phyloP scores from a whole-genome alignment of 2,888 invertebrate species.

The Periphyllus acericola region DNA sequence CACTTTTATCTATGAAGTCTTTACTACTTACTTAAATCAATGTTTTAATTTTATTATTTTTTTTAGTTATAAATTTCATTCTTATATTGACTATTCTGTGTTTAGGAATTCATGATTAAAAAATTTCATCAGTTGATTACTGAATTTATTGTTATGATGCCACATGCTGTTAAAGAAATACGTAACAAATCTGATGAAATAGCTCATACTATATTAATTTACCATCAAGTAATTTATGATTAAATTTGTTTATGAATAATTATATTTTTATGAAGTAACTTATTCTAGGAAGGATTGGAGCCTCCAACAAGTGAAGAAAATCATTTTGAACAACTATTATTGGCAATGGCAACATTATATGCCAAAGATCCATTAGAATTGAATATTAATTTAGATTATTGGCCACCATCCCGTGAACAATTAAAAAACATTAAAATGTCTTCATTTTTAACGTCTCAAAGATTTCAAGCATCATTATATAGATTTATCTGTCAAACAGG shows the following conservation, averaged over 20 bases:
- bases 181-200: conserved; percentile 89
- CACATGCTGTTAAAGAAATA: conserved; percentile 86
- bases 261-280: conserved; percentile 19
- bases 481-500: conserved; percentile 92
- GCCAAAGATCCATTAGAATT: conserved; percentile 76
- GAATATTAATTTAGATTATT: conserved; percentile 82
- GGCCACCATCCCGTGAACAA: conserved; percentile 70
- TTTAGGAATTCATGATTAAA: conserved; percentile 81
- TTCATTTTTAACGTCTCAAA: conserved; percentile 60
- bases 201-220: conserved; percentile 80
- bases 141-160: conserved; percentile 93
- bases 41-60: too few species aligned
- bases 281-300: conserved; percentile 65
- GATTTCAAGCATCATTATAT: conserved; percentile 78
- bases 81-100: not conserved
- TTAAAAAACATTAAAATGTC: conserved; percentile 62
- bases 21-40: too few species aligned
- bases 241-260: not conserved
- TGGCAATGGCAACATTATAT: conserved; percentile 83
- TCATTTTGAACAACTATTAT: conserved; percentile 85
- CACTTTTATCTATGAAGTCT: too few species aligned
- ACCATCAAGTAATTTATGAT: conserved; percentile 68
- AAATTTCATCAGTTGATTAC: conserved; percentile 86
- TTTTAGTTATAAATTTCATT: too few species aligned
- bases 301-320: conserved; percentile 72